Evolutionary conservation across 1,140 invertebrate species (phyloP).

Genomic region (Trichomalopsis sarcophagae): DNA sequence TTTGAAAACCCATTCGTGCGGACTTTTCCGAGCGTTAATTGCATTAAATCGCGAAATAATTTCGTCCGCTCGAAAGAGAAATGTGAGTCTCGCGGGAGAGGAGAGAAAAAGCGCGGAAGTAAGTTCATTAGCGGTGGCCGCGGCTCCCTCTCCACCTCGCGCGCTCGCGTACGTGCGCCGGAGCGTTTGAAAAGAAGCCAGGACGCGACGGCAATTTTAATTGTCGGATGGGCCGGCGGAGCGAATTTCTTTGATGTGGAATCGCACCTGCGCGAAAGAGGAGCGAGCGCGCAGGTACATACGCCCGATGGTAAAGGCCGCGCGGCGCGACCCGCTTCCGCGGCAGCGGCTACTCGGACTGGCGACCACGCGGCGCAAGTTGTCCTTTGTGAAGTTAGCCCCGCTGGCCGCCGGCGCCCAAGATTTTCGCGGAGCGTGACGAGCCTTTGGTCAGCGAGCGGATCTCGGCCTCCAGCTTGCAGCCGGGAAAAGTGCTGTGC

Average conservation of each 20-base stretch:
- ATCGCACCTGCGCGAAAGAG: neutral
- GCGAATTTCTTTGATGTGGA: neutral
- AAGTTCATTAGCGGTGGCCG: neutral
- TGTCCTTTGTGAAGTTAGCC: neutral
- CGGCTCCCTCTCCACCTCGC: neutral
- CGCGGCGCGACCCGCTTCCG: too few species aligned
- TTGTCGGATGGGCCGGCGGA: neutral
- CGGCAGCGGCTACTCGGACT: neutral
- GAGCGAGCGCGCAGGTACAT: neutral
- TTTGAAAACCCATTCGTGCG: neutral
- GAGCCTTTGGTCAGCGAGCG: neutral
- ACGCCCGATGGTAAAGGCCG: too few species aligned
- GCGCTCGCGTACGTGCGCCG: too few species aligned
- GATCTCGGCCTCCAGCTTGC: neutral
- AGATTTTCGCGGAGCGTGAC: neutral
- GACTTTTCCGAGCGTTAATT: neutral
- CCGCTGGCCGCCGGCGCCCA: neutral
- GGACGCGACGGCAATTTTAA: neutral
- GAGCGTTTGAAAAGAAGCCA: neutral
- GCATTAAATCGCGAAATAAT: neutral
- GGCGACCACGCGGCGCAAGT: neutral
- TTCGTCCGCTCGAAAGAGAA: neutral
- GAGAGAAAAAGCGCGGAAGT: constrained; percentile 7
- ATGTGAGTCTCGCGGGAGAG: neutral
- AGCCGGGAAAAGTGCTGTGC: neutral